These are phyloP conservation scores for Bombus soroeensis DNA, from an alignment of 1,140 invertebrate species.

Conservation along the genomic window DNA sequence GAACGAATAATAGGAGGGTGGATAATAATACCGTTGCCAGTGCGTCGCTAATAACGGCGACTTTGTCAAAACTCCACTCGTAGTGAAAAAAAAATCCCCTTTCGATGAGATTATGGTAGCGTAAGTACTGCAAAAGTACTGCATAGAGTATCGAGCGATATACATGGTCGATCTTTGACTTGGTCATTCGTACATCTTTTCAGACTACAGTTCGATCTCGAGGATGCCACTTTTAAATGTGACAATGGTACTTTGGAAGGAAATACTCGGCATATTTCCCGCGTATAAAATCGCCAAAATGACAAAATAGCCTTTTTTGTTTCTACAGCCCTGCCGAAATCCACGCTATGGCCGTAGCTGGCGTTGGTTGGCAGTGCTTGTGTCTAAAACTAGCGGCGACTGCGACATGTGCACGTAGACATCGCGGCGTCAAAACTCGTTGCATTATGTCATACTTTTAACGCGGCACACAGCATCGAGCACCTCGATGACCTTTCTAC, in stretches of 20 bases:
- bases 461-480: conserved; percentile 8
- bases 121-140: neutral
- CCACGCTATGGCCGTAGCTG: conserved; percentile 17
- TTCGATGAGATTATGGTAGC: neutral
- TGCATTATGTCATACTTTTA: conserved; percentile 73
- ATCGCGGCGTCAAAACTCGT: conserved; percentile 79
- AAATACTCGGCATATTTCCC: neutral
- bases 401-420: conserved; percentile 76
- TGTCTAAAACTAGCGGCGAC: conserved; percentile 73
- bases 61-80: neutral
- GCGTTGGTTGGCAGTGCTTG: conserved; percentile 69
- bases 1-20: conserved; percentile 54
- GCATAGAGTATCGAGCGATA: no score
- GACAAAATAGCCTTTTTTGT: neutral
- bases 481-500: neutral
- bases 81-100: neutral
- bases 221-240: neutral
- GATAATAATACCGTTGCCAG: conserved; percentile 37
- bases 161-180: neutral
- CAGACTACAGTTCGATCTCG: neutral
- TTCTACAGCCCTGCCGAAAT: conserved; percentile 6
- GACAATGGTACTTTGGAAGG: neutral
- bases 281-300: neutral
- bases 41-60: conserved; percentile 13
- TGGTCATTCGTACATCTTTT: neutral